A percentile compares a stretch with the other conserved stretches of the same genome.
Evolutionary conservation across 2,797 vertebrate genomes (phyloP).

Genomic region (Pyrocephalus nanus): DNA sequence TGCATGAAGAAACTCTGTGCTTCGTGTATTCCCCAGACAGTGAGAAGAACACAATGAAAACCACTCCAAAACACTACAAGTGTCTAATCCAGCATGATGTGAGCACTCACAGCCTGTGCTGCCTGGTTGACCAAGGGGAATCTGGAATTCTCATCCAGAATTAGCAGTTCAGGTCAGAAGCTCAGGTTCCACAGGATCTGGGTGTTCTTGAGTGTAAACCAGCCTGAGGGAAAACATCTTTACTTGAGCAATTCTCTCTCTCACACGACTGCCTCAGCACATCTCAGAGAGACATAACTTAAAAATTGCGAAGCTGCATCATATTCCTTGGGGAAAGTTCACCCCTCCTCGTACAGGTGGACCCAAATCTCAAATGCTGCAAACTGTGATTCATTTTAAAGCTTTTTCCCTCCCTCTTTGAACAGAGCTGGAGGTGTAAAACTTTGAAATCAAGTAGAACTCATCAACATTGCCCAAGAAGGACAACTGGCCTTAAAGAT

Average conservation of each 20-base stretch:
- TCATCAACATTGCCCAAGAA: not conserved
- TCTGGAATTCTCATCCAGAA: not conserved
- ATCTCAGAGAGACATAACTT: not conserved
- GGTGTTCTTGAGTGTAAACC: not conserved
- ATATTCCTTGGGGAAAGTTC: not conserved
- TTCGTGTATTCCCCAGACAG: not conserved
- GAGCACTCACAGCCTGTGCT: not conserved
- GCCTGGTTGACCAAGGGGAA: not conserved
- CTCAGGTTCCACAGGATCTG: not conserved
- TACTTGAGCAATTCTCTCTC: not conserved
- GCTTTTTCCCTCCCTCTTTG: not conserved
- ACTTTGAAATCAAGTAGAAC: not conserved
- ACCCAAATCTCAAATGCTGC: not conserved
- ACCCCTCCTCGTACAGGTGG: not conserved
- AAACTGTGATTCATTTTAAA: not conserved
- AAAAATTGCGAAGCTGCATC: not conserved
- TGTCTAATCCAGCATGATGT: not conserved
- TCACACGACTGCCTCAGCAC: not conserved
- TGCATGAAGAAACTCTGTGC: not conserved
- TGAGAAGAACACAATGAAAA: not conserved
- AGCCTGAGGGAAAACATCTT: not conserved
- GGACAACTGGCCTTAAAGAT: not conserved
- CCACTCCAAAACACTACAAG: not conserved
- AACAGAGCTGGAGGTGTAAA: constrained; percentile 17
- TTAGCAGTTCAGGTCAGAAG: not conserved